Evolutionary conservation across 2,888 invertebrate genomes (phyloP), one percentile per base, ranked within the genome.

Genomic region (Pandemis corylana): DNA sequence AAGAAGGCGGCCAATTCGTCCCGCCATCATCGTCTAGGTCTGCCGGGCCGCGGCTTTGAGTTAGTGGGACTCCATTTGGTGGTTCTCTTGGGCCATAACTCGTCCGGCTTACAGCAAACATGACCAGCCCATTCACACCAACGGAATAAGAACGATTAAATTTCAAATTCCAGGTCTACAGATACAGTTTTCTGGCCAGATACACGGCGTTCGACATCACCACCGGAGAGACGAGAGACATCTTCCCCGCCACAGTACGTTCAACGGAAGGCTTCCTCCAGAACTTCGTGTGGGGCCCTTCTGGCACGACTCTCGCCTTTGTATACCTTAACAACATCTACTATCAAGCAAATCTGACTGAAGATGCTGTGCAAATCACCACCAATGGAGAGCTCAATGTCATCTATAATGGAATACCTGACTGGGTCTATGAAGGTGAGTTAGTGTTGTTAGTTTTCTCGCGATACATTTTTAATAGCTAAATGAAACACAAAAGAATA

Each of bases 401-500:
- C 9, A 94, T 98, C 70, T 97, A 97, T 84, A 97, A 98, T 87
- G 98, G 98, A 44, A 96, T 98, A 10, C 97, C 98, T 46, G 99
- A 99, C 90, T 99, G 99, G 99, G 97, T 99, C 0, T 99, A 99
- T 90, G 98, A 99, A 96, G 98, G 97, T 97, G 85, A 82, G 88
- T 65, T 20, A 85, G 7, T 66, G 13, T 53, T 66, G 46, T 7
- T 36, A 67, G 46, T 36, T 36, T 36, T 36, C 28, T 36, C 28
- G 28, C 28, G 28, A 36, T 36, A 36, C 0, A 36, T 4, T 36
- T 36, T 36, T 36, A 36, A 36, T 36, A 36, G 28, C 28, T 2
- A 36, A 36, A 36, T 36, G 28, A 4, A 44, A 44, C 44, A 0
- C 44, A 44, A 44, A 44, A 36, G 28, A 36, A 36, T 36, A 36